Evolutionary conservation across 2,113 vertebrate genomes (phyloP), one percentile per base, ranked within the genome.

Genomic region (Mustela lutreola): DNA sequence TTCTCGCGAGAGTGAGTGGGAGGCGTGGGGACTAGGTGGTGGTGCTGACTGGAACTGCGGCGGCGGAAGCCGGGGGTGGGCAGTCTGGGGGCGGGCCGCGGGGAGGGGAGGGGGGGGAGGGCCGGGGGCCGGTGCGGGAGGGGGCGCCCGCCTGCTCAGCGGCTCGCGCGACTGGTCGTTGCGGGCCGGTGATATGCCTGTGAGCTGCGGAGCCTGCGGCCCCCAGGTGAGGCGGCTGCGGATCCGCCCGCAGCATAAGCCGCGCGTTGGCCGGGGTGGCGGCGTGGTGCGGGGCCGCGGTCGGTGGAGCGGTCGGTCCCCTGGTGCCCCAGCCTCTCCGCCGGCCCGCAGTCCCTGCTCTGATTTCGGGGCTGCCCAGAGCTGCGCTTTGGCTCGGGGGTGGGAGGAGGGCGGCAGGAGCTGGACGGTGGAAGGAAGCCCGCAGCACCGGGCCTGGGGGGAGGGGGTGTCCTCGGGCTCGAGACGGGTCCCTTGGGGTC

Each of bases 1-100:
- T 21, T 97, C 97, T 97, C 98, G 97, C 97, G 98, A 98, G 97
- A 97, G 75, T 70, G 95, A 88, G 91, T 97, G 97, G 95, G 97
- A 96, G 82, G 97, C 9, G 89, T 97, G 96, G 89, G 96, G 91
- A 73, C 36, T 48, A 36, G 93, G 94, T 56, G 42, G 94, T 45
- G 75, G 1, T 31, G 94, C 92, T 21, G 83, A 26, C 91, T 1
- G 60, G 39, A 50, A 94, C 95, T 12, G 91, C 88, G 39, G 97
- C 83, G 88, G 96, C 97, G 95, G 96, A 97, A 96, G 95, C 90
- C 48, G 42, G 89, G 92, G 94, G 84, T 36, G 97, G 94, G 85
- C 22, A 45, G 91, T 92, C 73, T 36, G 31, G 76, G 89, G 96
- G 82, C 73, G 81, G 73, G 78, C 83, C 18, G 67, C 70, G 75